Percentiles rank a stretch among this genome's conserved stretches.
phyloP scores from a whole-genome alignment of 53 echinoderm and acorn worm genomes.

The Holothuria leucospilota region DNA sequence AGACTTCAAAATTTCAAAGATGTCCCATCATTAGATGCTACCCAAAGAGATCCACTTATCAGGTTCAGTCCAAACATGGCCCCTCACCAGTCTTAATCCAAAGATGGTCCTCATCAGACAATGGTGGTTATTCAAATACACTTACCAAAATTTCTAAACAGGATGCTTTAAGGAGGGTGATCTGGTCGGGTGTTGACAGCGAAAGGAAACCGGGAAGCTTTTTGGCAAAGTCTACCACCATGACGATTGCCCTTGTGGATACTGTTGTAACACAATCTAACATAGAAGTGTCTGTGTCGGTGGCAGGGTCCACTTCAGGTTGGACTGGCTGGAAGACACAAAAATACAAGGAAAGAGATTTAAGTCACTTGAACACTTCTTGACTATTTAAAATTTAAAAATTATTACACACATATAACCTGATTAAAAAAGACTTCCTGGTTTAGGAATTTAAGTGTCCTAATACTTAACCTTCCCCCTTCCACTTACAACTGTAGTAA shows the following conservation, averaged over 20 bases:
- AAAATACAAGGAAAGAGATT: background rate
- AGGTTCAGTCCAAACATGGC: no score
- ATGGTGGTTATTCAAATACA: background rate
- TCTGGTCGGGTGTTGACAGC: slow-evolving; percentile 93
- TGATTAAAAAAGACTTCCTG: no score
- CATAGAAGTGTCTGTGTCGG: slow-evolving; percentile 73
- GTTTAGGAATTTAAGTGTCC: no score
- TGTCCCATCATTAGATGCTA: no score
- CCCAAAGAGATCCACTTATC: no score
- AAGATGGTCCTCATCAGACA: no score
- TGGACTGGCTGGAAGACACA: slow-evolving; percentile 43
- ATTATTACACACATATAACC: no score
- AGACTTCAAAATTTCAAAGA: no score
- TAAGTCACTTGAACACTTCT: no score
- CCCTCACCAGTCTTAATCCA: no score
- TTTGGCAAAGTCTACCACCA: slow-evolving; percentile 99
- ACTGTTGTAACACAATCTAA: slow-evolving; percentile 93
- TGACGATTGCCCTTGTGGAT: slow-evolving; percentile 96
- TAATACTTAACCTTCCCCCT: no score
- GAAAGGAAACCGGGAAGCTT: slow-evolving; percentile 93
- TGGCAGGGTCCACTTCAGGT: slow-evolving; percentile 41
- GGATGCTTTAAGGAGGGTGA: slow-evolving; percentile 96
- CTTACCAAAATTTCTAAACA: slow-evolving; percentile 98
- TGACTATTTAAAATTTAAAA: background rate
- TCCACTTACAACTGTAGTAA: no score